Conservation (phyloP, 2,797 vertebrate species). For the Zalophus californianus region DNA sequence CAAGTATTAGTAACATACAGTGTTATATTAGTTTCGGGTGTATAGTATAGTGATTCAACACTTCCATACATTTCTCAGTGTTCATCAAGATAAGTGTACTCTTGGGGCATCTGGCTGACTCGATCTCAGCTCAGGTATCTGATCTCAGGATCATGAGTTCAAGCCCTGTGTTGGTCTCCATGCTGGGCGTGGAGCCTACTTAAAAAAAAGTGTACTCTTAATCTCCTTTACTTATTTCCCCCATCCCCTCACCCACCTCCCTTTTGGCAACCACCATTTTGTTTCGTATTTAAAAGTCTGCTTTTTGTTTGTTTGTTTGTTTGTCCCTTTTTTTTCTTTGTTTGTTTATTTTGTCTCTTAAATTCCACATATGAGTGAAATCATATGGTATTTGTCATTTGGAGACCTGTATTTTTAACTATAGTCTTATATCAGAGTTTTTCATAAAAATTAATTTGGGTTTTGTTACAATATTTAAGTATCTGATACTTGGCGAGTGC, state of each 20-base stretch:
- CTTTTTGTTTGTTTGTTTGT: background rate
- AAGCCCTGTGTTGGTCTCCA: background rate
- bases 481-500: background rate
- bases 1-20: background rate
- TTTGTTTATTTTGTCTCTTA: background rate
- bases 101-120: background rate
- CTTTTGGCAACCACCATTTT: background rate
- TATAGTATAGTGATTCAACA: background rate
- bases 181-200: background rate
- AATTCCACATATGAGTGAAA: background rate
- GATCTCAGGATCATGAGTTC: background rate
- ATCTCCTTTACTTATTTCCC: background rate
- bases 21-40: background rate
- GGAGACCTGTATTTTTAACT: slow-evolving; percentile 26
- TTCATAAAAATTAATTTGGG: background rate
- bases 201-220: background rate
- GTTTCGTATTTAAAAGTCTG: background rate
- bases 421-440: background rate
- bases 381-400: background rate
- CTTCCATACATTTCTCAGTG: background rate
- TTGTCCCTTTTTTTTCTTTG: background rate
- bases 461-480: background rate
- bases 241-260: background rate
- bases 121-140: background rate
- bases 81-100: background rate